Base-by-base conservation (phyloP, 2,797 vertebrate species). In the Artibeus jamaicensis region DNA sequence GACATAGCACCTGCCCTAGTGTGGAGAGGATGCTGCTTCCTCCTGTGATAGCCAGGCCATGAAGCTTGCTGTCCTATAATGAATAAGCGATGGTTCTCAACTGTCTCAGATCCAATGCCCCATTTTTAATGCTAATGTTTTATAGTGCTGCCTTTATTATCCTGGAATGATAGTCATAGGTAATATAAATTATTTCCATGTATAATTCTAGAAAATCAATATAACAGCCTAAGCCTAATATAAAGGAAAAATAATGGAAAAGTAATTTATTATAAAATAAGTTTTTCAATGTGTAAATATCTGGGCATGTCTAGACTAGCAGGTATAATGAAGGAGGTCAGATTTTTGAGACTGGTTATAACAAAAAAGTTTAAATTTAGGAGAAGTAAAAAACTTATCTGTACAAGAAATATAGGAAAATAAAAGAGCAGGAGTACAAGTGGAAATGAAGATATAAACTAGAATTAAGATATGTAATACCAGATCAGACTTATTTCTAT, bases 241-340 rank as follows among this genome's bases (percentile, higher is more conserved):
- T 86, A 82, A 91, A 92, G 62, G 53, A 96, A 55, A 79, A 89
- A 87, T 55, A 89, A 92, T 83, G 71, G 34, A 48, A 59, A 96
- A 91, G 68, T 71, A 89, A 96, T 93, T 93, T 97, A 68, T 84
- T 86, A 84, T 79, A 86, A 95, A 97, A 92, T 89, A 93, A 94
- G 15, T 77, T 83, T 93, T 96, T 96, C 82, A 46, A 12, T 67
- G 44, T 92, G 42, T 87, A 94, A 95, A 88, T 94, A 78, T 44
- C 62, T 91, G 62, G 73, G 48, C 85, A 92, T 95, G 82, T 92
- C 88, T 88, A 73, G 55, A 91, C 77, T 92, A 79, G 82, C 93
- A 93, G 89, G 65, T 18, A n/a, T 78, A 87, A 92, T 79, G 39
- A 77, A 70, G 46, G 26, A 14, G 71, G 22, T 86, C n/a, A 77